Base-by-base conservation (phyloP, 2,888 invertebrate genomes). In the Plebejus melissa region DNA sequence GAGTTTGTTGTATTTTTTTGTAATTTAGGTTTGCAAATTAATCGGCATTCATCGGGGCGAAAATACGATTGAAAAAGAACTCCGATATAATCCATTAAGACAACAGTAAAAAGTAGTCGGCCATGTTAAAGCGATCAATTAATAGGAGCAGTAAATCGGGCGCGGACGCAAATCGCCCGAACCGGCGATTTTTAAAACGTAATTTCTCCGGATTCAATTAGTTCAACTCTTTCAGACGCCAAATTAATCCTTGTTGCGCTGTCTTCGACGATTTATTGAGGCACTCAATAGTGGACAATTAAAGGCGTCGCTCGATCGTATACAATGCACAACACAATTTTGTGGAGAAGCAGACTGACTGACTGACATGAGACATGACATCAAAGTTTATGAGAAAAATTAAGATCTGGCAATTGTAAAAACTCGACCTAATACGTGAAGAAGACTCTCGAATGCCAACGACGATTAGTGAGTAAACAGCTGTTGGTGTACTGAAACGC, bases 111-210 rank as follows among this genome's bases (percentile, higher is more conserved):
- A 65, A 58, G 7, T 22, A 58, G n/a, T 58, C 22, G 22, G 22
- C 16, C 11, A 65, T 28, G 60, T 65, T 58, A 28, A 32, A 65
- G 22, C 28, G 65, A 65, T 65, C 65, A 65, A 65, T 65, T 65
- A 65, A 32, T 65, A 32, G 32, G 13, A 65, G 32, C 16, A 16
- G 32, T 60, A 60, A 65, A 36, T 65, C 65, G 65, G 13, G 13
- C 13, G 65, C 13, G 65, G 65, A 36, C 32, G 65, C 65, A 65
- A 65, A 65, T 65, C 60, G 65, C 32, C 4, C 13, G 65, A 36
- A 13, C 16, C 65, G 65, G 32, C 65, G 60, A 65, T 65, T 36
- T 65, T 32, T 65, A 65, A 65, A 65, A 32, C 65, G 65, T 65
- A 65, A 65, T 13, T 65, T 11, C 65, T 4, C 13, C 32, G 32